These are phyloP conservation scores for Plumapathes pennacea DNA, from an alignment of 92 coral and sea anemone species.

Conservation along the genomic window DNA sequence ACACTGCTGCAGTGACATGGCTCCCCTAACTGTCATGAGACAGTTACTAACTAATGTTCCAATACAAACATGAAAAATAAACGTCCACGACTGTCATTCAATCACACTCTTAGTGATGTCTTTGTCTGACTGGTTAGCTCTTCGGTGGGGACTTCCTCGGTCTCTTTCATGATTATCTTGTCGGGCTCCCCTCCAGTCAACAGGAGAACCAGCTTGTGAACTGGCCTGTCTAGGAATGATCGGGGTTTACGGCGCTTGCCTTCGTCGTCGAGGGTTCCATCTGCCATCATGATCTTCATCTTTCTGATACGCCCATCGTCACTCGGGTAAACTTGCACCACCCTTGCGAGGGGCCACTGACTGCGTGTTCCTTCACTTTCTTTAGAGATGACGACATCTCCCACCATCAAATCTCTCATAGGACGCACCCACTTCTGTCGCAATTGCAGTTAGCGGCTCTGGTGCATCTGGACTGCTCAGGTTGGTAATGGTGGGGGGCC, in stretches of 20 bases:
- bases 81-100: not conserved
- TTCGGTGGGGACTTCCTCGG: constrained; percentile 36
- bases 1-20: no score
- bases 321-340: constrained; percentile 25
- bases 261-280: constrained; percentile 12
- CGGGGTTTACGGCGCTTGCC: constrained; percentile 14
- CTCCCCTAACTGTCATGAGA: constrained; percentile 1
- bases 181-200: constrained; percentile 6
- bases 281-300: constrained; percentile 26
- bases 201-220: constrained; percentile 25
- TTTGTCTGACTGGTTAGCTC: constrained; percentile 13
- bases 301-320: constrained; percentile 22
- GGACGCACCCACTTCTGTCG: constrained; percentile 20
- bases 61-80: not conserved
- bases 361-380: constrained; percentile 14
- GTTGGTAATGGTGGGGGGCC: constrained; percentile 31
- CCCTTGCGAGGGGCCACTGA: constrained; percentile 34
- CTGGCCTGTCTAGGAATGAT: constrained; percentile 14
- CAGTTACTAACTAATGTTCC: not conserved
- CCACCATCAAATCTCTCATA: constrained; percentile 21
- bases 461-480: constrained; percentile 22
- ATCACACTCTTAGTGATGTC: not conserved
- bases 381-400: constrained; percentile 35
- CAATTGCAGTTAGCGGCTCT: constrained; percentile 33
- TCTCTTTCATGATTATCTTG: constrained; percentile 15